phyloP scores from a whole-genome alignment of 2,113 vertebrate genomes.

The Numida meleagris region DNA sequence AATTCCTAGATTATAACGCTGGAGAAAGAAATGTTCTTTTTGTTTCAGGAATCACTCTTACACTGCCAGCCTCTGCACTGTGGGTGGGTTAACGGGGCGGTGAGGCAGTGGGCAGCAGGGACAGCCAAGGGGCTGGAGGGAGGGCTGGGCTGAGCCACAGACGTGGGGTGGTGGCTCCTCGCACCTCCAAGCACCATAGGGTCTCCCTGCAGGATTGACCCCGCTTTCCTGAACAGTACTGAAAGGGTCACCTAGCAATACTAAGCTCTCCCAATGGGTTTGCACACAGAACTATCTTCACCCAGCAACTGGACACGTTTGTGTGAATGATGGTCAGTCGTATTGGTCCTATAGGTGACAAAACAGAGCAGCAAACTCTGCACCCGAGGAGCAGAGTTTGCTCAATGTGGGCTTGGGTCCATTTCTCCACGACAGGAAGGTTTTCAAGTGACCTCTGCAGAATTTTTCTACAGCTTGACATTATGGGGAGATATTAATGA shows the following conservation, averaged over 20 bases:
- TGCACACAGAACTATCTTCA: neutral
- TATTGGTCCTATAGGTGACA: neutral
- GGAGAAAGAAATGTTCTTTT: neutral
- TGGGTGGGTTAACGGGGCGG: neutral
- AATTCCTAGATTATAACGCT: neutral
- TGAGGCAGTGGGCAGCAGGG: neutral
- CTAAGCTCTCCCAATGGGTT: neutral
- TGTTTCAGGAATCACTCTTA: neutral
- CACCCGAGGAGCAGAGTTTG: neutral
- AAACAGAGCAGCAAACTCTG: neutral
- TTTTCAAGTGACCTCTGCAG: neutral
- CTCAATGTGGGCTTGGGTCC: neutral
- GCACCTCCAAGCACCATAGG: neutral
- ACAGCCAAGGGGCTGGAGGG: neutral
- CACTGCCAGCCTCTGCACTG: neutral
- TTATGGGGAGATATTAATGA: neutral
- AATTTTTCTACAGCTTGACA: rapidly evolving
- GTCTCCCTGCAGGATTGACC: neutral
- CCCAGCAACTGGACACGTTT: neutral
- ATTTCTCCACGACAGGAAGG: neutral
- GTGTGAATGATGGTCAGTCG: neutral
- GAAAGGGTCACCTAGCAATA: neutral
- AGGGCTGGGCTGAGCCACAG: neutral
- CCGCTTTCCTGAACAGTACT: neutral
- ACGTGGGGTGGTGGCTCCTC: too few species aligned